A percentile compares a stretch with the other conserved stretches of the same genome.
Evolutionary conservation across 2,113 vertebrate genomes (phyloP).

Genomic region (Mola mola): DNA sequence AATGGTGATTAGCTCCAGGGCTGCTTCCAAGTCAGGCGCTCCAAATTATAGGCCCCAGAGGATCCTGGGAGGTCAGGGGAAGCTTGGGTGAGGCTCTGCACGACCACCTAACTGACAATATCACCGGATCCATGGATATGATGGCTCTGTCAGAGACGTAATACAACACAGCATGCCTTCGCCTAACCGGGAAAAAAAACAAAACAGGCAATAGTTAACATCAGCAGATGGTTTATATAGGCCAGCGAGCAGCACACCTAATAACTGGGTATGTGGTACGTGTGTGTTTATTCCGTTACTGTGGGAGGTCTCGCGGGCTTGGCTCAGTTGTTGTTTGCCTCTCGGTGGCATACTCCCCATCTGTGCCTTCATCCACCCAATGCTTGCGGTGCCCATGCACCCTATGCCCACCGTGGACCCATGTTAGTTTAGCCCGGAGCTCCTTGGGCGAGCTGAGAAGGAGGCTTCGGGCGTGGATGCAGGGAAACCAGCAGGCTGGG

Average conservation of each 20-base stretch:
- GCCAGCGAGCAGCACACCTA: slow-evolving; percentile 66
- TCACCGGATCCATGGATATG: slow-evolving; percentile 22
- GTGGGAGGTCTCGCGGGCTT: slow-evolving; percentile 64
- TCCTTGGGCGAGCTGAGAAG: slow-evolving; percentile 36
- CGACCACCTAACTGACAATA: slow-evolving; percentile 40
- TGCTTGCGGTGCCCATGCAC: slow-evolving; percentile 20
- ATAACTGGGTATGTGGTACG: slow-evolving; percentile 60
- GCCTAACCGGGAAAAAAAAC: slow-evolving; percentile 15
- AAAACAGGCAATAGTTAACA: slow-evolving; percentile 62
- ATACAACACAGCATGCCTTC: background rate
- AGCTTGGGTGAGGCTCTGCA: slow-evolving; percentile 44
- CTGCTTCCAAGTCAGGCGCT: slow-evolving; percentile 77
- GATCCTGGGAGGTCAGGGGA: slow-evolving; percentile 69
- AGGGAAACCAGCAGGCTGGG: slow-evolving; percentile 54
- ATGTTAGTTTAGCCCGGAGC: slow-evolving; percentile 14
- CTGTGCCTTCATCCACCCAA: slow-evolving; percentile 31
- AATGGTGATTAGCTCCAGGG: slow-evolving; percentile 80
- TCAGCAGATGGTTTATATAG: slow-evolving; percentile 73
- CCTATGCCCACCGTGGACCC: slow-evolving; percentile 24
- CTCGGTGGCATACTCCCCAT: slow-evolving; percentile 36
- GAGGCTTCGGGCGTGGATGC: slow-evolving; percentile 52
- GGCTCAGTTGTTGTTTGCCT: slow-evolving; percentile 35
- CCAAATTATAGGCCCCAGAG: slow-evolving; percentile 76
- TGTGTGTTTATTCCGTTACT: slow-evolving; percentile 58
- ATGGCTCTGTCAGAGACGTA: background rate